Base-by-base conservation (phyloP, 2,797 vertebrate genomes). In the Pteropus rufus region DNA sequence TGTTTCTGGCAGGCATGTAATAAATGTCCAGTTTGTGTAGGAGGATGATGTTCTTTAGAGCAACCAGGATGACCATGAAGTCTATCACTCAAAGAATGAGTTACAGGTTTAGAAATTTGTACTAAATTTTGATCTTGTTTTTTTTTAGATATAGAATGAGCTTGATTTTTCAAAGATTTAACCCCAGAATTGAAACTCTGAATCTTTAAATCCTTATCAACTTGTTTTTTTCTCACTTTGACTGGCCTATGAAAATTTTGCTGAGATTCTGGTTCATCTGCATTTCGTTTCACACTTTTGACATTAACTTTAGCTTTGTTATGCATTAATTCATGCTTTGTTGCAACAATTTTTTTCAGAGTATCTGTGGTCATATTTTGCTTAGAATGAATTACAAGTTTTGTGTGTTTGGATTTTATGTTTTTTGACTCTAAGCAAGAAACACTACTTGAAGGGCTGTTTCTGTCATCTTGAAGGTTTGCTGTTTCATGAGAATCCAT, bases 191-290 rank as follows among this genome's bases (percentile, higher is more conserved):
- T 69, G 29, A 81, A 95, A 95, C 93, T 98, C 91, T 97, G 98
- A 87, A 86, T 76, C 95, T 98, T 98, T 64, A 93, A 91, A 96
- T 97, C 75, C 52, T 98, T 98, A 80, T 98, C 97, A 86, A 90
- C 29, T 93, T 99, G 94, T 93, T 98, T 98, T 98, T 99, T 99
- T 73, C 98, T 99, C 81, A 99, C 98, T 98, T 99, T 99, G 76
- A 98, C 52, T 3, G 98, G 98, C 82, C 98, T 98, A 85, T 97
- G 98, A 65, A 93, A 96, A 95, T 97, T 98, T 76, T 98, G 98
- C 76, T 98, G 98, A 94, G 97, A 98, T 92, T 98, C 98, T 19
- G 94, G 97, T 19, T 98, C 98, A 92, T 99, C 98, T 0, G 97
- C 97, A 67, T 98, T 99, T 88, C 99, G 98, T 98, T 99, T 99